Percentiles rank a stretch among this genome's conserved stretches.
Conservation (phyloP, 1,140 invertebrate genomes). For the Drosophila melanica region DNA sequence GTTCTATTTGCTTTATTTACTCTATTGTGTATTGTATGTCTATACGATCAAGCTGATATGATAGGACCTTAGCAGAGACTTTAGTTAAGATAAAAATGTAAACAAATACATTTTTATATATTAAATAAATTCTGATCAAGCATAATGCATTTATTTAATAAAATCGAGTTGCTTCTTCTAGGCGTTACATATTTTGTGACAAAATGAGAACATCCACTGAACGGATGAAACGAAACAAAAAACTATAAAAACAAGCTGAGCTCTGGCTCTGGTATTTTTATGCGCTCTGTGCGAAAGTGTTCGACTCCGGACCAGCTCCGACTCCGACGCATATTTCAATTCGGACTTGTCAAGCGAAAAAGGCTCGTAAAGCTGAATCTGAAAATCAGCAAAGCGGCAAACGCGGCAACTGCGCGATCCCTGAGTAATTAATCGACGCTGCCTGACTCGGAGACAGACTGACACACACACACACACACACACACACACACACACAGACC, state of each 20-base stretch:
- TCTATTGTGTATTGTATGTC: too few relatives aligned
- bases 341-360: slow-evolving; percentile 73
- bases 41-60: too few relatives aligned
- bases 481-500: slow-evolving; percentile 46
- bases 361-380: slow-evolving; percentile 74
- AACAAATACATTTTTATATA: too few relatives aligned
- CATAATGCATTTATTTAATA: too few relatives aligned
- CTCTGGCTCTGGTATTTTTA: slow-evolving; percentile 71
- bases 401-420: slow-evolving; percentile 17
- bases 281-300: slow-evolving; percentile 68
- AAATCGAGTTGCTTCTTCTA: too few relatives aligned
- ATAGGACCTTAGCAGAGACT: too few relatives aligned
- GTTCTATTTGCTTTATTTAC: too few relatives aligned
- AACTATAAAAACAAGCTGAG: slow-evolving; percentile 45
- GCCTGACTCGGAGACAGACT: slow-evolving; percentile 39
- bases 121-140: too few relatives aligned
- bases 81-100: too few relatives aligned
- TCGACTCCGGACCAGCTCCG: slow-evolving; percentile 16
- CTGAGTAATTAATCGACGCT: slow-evolving; percentile 72
- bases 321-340: slow-evolving; percentile 68
- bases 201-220: too few relatives aligned
- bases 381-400: slow-evolving; percentile 74
- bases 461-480: slow-evolving; percentile 45
- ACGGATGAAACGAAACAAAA: slow-evolving; percentile 1
- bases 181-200: too few relatives aligned